Conservation (phyloP, 1,140 invertebrate species). For the Theocolax elegans region DNA sequence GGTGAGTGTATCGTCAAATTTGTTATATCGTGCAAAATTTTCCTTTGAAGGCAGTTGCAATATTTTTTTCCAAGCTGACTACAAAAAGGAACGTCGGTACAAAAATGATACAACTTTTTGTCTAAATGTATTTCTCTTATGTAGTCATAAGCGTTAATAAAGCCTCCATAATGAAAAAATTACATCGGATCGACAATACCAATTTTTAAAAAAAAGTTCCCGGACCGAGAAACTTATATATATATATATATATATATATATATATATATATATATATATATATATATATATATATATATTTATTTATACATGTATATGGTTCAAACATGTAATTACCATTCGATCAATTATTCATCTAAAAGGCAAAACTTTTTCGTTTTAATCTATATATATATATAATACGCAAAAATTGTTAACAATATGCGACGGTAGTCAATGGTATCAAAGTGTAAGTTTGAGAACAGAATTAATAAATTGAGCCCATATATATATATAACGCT, state of each 20-base stretch:
- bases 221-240: slow-evolving; percentile 17
- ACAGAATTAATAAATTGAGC: slow-evolving; percentile 37
- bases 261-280: no score
- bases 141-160: slow-evolving; percentile 43
- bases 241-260: no score
- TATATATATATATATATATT: no score
- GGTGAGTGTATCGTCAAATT: slow-evolving; percentile 4
- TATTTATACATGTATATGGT: no score
- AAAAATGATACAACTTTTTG: slow-evolving; percentile 26
- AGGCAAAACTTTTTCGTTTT: slow-evolving; percentile 30
- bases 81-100: slow-evolving; percentile 14
- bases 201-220: slow-evolving; percentile 20
- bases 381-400: slow-evolving; percentile 36
- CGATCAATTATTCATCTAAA: slow-evolving; percentile 32
- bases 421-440: slow-evolving; percentile 42
- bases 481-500: slow-evolving; percentile 32
- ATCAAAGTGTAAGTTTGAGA: slow-evolving; percentile 38
- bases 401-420: slow-evolving; percentile 42
- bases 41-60: slow-evolving; percentile 31
- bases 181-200: slow-evolving; percentile 3
- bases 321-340: slow-evolving; percentile 41
- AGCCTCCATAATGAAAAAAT: slow-evolving; percentile 40
- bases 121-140: no score
- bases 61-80: slow-evolving; percentile 21
- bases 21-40: slow-evolving; percentile 30